Percentiles rank a stretch among this genome's conserved stretches.
Evolutionary conservation across 2,797 vertebrate species (phyloP).

Genomic region (Dromococcyx pavoninus): DNA sequence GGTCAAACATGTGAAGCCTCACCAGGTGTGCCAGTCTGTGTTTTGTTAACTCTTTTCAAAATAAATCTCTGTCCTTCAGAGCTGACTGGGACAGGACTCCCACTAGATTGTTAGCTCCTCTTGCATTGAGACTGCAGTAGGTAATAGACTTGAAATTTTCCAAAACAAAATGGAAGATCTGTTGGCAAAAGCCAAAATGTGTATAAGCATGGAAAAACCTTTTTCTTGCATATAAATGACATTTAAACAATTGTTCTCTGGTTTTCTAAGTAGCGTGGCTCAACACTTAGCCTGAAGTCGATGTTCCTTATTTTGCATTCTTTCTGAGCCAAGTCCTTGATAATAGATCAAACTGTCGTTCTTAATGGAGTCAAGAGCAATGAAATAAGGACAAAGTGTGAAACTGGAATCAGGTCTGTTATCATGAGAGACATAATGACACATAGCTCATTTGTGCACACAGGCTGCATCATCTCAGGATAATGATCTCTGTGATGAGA

Average conservation of each 20-base stretch:
- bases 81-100: not conserved
- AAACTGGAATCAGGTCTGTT: constrained; percentile 32
- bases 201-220: not conserved
- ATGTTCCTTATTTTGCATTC: constrained; percentile 20
- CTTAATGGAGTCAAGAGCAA: constrained; percentile 27
- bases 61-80: not conserved
- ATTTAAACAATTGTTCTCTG: not conserved
- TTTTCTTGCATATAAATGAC: not conserved
- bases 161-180: not conserved
- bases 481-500: constrained; percentile 46
- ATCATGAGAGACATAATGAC: constrained; percentile 12
- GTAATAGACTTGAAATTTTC: not conserved
- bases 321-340: not conserved
- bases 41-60: not conserved
- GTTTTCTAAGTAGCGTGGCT: not conserved
- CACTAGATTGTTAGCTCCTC: not conserved
- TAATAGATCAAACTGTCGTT: constrained; percentile 14
- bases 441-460: constrained; percentile 17
- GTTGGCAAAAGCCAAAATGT: not conserved
- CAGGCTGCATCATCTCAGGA: constrained; percentile 42
- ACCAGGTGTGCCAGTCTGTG: not conserved
- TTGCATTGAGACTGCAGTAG: not conserved
- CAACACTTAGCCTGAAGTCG: not conserved
- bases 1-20: not conserved
- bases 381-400: constrained; percentile 14